Evolutionary conservation across 1,140 invertebrate genomes (phyloP).

Genomic region (Leptopilina clavipes): DNA sequence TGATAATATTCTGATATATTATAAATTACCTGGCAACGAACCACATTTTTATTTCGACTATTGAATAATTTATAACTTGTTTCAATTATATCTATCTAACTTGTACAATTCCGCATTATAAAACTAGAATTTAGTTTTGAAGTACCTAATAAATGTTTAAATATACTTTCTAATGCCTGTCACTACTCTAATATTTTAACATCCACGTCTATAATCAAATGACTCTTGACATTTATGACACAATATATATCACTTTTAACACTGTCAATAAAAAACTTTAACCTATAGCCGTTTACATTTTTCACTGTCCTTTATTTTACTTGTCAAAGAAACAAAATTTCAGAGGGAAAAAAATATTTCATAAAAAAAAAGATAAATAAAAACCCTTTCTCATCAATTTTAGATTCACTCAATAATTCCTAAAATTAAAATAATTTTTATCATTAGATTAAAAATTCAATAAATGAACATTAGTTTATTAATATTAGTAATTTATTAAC

Average conservation of each 20-base stretch:
- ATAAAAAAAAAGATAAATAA: too few species aligned
- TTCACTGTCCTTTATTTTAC: neutral
- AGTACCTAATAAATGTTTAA: neutral
- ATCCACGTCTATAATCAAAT: neutral
- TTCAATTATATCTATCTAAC: neutral
- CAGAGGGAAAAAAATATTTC: neutral
- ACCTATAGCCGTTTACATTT: neutral
- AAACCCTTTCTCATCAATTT: too few species aligned
- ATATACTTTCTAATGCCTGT: constrained; percentile 17
- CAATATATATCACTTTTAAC: neutral
- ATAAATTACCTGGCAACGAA: too few species aligned
- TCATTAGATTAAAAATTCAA: too few species aligned
- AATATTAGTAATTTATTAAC: too few species aligned
- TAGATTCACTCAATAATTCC: too few species aligned
- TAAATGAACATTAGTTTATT: too few species aligned
- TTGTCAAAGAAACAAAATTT: neutral
- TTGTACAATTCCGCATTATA: neutral
- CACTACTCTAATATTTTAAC: neutral
- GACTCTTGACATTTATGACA: neutral
- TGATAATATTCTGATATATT: too few species aligned
- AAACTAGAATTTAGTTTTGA: neutral
- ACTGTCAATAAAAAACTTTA: neutral
- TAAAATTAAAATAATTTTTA: too few species aligned
- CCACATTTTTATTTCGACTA: too few species aligned
- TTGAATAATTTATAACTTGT: neutral